These are phyloP conservation scores for Mirza zaza DNA, from an alignment of 2,113 vertebrate species.

Conservation along the genomic window DNA sequence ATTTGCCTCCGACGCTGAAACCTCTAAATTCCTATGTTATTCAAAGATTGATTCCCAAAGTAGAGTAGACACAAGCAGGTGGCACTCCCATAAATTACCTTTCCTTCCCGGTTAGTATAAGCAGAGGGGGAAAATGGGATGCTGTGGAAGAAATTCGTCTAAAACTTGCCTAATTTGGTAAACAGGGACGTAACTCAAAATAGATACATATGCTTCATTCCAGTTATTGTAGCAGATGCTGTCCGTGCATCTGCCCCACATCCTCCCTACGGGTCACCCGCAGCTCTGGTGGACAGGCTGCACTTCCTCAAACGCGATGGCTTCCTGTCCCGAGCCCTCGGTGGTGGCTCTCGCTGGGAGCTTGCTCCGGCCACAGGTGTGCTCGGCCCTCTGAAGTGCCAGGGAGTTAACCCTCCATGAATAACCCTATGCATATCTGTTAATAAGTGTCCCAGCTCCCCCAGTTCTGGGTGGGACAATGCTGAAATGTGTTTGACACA, in stretches of 20 bases:
- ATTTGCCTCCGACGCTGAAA: neutral
- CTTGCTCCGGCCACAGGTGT: neutral
- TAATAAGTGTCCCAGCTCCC: neutral
- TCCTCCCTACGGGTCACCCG: neutral
- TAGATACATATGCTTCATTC: neutral
- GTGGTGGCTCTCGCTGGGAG: neutral
- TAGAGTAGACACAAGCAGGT: neutral
- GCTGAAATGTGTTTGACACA: neutral
- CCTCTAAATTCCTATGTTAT: neutral
- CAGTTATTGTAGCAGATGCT: neutral
- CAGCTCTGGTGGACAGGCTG: neutral
- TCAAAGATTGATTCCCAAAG: neutral
- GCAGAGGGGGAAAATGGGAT: neutral
- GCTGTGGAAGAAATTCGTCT: neutral
- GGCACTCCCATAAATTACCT: neutral
- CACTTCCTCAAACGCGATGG: neutral
- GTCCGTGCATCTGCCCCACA: too few species aligned
- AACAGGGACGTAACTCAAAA: neutral
- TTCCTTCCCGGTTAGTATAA: neutral
- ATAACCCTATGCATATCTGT: neutral
- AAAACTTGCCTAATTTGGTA: neutral
- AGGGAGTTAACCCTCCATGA: neutral
- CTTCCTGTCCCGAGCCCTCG: neutral
- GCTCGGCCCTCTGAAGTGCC: neutral
- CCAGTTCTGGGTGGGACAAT: neutral